A percentile compares a stretch with the other conserved stretches of the same genome.
Evolutionary conservation across 2,113 vertebrate species (phyloP).

Genomic region (Gavia stellata): DNA sequence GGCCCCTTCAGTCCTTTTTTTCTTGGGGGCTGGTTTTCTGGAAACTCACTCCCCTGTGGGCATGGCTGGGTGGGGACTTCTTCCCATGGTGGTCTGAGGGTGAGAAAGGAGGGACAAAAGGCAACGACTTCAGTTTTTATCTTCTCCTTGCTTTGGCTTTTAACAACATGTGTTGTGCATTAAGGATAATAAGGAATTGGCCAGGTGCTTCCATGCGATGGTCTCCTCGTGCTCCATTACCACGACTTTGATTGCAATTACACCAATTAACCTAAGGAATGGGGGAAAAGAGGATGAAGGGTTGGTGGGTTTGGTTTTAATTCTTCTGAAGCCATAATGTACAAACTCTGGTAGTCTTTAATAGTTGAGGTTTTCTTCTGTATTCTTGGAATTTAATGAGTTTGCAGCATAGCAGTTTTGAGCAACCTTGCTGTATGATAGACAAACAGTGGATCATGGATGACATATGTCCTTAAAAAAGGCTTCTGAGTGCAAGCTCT

Average conservation of each 20-base stretch:
- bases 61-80: rapidly evolving
- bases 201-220: rapidly evolving
- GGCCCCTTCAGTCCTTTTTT: background rate
- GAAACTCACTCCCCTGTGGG: rapidly evolving
- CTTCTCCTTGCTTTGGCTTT: rapidly evolving
- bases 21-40: rapidly evolving
- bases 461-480: background rate
- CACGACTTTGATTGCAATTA: background rate
- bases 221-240: background rate
- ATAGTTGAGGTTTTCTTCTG: background rate
- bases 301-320: background rate
- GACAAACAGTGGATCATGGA: background rate
- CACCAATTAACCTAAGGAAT: background rate
- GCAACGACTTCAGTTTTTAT: background rate
- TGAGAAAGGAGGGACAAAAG: rapidly evolving
- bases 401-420: background rate
- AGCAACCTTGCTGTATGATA: background rate
- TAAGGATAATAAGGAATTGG: background rate
- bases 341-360: background rate
- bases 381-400: background rate
- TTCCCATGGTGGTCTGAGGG: rapidly evolving
- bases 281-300: background rate
- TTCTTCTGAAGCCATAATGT: background rate
- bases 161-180: background rate
- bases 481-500: background rate